A percentile compares a stretch with the other conserved stretches of the same genome.
These are phyloP conservation scores for Peromyscus eremicus DNA, from an alignment of 2,797 vertebrate species.

Conservation along the genomic window DNA sequence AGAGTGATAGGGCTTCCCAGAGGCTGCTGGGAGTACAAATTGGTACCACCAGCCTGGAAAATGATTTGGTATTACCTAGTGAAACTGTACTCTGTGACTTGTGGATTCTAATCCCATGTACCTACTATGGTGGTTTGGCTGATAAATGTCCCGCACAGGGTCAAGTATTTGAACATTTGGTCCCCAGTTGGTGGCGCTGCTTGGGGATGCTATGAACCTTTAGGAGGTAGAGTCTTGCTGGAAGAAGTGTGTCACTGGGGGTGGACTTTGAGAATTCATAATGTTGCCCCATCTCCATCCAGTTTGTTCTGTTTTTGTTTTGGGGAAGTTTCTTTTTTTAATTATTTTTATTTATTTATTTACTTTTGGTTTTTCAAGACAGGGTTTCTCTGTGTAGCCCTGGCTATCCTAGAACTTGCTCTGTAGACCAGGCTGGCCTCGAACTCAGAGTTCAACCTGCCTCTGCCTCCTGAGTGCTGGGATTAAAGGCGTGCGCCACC, in stretches of 20 bases:
- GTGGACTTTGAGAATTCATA: background rate
- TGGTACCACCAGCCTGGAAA: background rate
- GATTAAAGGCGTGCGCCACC: too few relatives aligned
- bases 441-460: too few relatives aligned
- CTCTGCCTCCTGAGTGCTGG: too few relatives aligned
- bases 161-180: background rate
- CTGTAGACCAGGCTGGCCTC: too few relatives aligned
- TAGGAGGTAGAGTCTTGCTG: background rate
- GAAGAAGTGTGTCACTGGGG: background rate
- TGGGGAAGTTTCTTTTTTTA: too few relatives aligned
- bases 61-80: background rate
- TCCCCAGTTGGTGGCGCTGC: background rate
- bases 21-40: background rate
- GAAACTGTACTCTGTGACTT: too few relatives aligned
- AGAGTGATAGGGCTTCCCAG: background rate
- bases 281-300: background rate
- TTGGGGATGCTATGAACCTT: background rate
- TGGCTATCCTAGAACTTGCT: too few relatives aligned
- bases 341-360: too few relatives aligned
- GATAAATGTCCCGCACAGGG: background rate
- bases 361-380: too few relatives aligned
- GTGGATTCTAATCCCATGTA: background rate
- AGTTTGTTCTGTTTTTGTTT: background rate
- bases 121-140: background rate
- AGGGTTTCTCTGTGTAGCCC: too few relatives aligned